A percentile compares a stretch with the other conserved stretches of the same genome.
Conservation (phyloP, 2,113 vertebrate genomes). For the Leptosomus discolor region DNA sequence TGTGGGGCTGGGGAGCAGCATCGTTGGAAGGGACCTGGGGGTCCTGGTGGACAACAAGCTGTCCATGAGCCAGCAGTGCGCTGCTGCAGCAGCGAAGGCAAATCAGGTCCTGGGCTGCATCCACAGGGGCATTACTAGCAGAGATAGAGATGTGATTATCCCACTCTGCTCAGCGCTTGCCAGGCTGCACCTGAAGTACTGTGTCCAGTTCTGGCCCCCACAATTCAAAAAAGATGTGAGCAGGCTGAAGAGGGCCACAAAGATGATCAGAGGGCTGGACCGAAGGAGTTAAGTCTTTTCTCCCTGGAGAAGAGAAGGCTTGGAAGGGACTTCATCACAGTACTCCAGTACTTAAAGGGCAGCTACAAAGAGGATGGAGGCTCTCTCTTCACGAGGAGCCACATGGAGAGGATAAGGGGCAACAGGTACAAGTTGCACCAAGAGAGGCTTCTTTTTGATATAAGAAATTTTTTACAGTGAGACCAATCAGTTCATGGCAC, state of each 20-base stretch:
- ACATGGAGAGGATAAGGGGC: background rate
- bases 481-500: background rate
- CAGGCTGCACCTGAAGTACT: background rate
- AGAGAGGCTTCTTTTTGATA: background rate
- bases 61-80: background rate
- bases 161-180: background rate
- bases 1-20: background rate
- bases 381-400: background rate
- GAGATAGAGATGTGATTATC: background rate
- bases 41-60: background rate
- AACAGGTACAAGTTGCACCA: background rate
- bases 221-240: background rate
- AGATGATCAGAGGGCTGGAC: background rate
- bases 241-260: background rate
- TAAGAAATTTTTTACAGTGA: background rate
- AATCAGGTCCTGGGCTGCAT: background rate
- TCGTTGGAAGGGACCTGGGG: background rate
- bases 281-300: background rate
- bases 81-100: background rate
- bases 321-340: rapidly evolving
- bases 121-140: background rate
- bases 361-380: background rate
- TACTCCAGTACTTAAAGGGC: background rate
- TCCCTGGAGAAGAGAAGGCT: background rate
- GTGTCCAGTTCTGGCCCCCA: background rate